Percentiles rank a stretch among this genome's conserved stretches.
These are phyloP conservation scores for Diplolepis rosae DNA, from an alignment of 2,888 invertebrate genomes.

Conservation along the genomic window DNA sequence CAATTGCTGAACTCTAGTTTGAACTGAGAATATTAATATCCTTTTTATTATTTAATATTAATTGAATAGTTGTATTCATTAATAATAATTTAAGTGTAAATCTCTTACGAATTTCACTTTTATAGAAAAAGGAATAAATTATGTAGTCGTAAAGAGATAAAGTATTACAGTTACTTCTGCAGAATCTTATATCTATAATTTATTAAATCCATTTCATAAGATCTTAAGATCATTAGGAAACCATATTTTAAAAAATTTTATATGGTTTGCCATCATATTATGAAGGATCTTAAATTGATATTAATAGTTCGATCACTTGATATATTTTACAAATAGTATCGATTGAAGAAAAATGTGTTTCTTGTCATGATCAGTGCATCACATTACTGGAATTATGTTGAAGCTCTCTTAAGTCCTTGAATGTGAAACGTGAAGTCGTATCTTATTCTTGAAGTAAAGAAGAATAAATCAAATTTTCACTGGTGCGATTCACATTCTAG, in stretches of 20 bases:
- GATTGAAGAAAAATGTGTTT: not conserved
- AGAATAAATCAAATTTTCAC: constrained; percentile 48
- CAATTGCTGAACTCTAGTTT: too few species aligned
- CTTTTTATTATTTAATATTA: not conserved
- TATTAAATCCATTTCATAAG: too few species aligned
- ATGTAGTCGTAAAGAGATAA: too few species aligned
- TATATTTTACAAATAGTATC: not conserved
- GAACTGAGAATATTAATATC: not conserved
- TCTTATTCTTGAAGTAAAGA: constrained; percentile 36
- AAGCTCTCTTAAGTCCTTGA: constrained; percentile 22
- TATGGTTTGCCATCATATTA: not conserved
- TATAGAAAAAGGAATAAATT: too few species aligned
- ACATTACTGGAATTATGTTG: not conserved
- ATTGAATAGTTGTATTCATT: not conserved
- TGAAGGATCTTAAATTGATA: not conserved
- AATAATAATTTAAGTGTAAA: not conserved
- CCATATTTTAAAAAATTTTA: not conserved
- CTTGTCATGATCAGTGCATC: constrained; percentile 3
- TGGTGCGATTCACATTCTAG: constrained; percentile 37
- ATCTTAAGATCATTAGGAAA: not conserved
- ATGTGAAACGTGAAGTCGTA: constrained; percentile 36
- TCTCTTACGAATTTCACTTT: not conserved
- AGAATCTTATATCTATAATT: too few species aligned
- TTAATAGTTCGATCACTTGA: not conserved
- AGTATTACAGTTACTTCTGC: too few species aligned